A percentile compares a stretch with the other conserved stretches of the same genome.
Evolutionary conservation across 2,797 vertebrate species (phyloP).

Genomic region (Ptychobarbus kaznakovi): DNA sequence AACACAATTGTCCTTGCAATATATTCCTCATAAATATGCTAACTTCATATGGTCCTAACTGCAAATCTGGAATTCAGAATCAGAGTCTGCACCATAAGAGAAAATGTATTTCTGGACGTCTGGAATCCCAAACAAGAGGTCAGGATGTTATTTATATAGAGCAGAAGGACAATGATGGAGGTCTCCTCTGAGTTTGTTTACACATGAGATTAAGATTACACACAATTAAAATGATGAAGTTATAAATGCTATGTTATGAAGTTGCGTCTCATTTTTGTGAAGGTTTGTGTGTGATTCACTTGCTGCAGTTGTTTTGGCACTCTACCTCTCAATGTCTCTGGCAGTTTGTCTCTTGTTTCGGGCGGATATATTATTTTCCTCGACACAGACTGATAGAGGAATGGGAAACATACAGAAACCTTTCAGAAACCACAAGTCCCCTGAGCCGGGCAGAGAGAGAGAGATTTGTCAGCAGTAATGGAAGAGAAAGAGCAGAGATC

Average conservation of each 20-base stretch:
- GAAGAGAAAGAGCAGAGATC: slow-evolving; percentile 41
- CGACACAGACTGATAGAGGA: slow-evolving; percentile 78
- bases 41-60: neutral
- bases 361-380: slow-evolving; percentile 79
- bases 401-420: slow-evolving; percentile 80
- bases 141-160: slow-evolving; percentile 55
- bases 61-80: slow-evolving; percentile 6
- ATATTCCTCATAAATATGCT: neutral
- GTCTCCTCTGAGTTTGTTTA: slow-evolving; percentile 80
- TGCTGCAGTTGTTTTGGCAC: slow-evolving; percentile 21
- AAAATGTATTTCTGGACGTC: slow-evolving; percentile 26
- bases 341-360: slow-evolving; percentile 75
- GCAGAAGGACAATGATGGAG: slow-evolving; percentile 70
- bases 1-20: neutral
- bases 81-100: slow-evolving; percentile 7
- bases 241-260: slow-evolving; percentile 20
- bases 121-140: slow-evolving; percentile 32
- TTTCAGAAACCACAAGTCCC: slow-evolving; percentile 82
- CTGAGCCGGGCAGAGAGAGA: slow-evolving; percentile 61
- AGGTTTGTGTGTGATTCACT: neutral
- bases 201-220: slow-evolving; percentile 76
- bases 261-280: slow-evolving; percentile 28
- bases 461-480: slow-evolving; percentile 52
- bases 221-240: slow-evolving; percentile 67
- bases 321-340: slow-evolving; percentile 17